Conservation (phyloP, 2,888 invertebrate species). For the Camponotus fellah region DNA sequence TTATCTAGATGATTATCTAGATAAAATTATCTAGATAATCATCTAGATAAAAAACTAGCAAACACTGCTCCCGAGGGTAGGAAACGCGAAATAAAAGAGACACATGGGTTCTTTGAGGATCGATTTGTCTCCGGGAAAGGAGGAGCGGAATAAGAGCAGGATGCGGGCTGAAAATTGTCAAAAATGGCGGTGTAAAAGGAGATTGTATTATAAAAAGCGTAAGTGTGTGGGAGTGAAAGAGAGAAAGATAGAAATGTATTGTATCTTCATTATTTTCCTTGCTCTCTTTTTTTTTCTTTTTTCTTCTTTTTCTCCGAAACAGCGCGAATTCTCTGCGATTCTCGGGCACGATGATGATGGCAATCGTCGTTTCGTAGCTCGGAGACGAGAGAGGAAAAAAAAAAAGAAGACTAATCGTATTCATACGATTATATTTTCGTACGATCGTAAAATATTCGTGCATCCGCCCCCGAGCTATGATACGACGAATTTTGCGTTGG, state of each 20-base stretch:
- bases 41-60: too few species aligned
- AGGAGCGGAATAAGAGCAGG: neutral
- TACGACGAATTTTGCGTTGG: constrained; percentile 37
- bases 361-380: neutral
- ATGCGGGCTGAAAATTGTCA: neutral
- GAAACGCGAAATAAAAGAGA: constrained; percentile 17
- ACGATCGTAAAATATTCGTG: neutral
- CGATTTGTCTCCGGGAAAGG: constrained; percentile 18
- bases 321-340: constrained; percentile 56
- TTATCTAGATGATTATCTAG: too few species aligned
- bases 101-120: constrained; percentile 30
- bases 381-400: neutral
- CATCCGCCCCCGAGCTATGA: neutral
- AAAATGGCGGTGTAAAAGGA: neutral
- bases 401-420: neutral
- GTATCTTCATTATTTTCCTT: constrained; percentile 50
- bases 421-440: constrained; percentile 21
- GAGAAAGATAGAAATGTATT: constrained; percentile 7
- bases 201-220: constrained; percentile 1
- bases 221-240: neutral
- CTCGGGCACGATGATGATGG: constrained; percentile 69
- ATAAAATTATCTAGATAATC: too few species aligned
- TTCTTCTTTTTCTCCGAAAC: neutral
- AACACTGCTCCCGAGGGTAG: constrained; percentile 1
- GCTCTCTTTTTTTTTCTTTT: constrained; percentile 16